Percentiles rank a stretch among this genome's conserved stretches.
These are phyloP conservation scores for Teleiodes luculella DNA, from an alignment of 2,888 invertebrate genomes.

Conservation along the genomic window DNA sequence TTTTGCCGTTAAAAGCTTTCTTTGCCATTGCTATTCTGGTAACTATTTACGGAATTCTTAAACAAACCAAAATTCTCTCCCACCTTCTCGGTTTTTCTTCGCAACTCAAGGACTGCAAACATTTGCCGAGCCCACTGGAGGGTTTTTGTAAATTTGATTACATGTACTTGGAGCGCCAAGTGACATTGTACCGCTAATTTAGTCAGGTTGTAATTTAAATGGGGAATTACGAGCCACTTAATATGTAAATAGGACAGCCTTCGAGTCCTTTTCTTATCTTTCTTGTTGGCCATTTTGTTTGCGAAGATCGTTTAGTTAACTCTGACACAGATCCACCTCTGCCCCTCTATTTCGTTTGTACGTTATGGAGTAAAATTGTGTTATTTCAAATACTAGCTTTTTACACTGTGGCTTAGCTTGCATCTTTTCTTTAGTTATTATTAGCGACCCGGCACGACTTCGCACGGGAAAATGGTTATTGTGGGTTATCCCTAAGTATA, in stretches of 20 bases:
- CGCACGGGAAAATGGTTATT: no score
- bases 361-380: not conserved
- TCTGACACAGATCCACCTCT: not conserved
- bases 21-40: no score
- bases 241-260: slow-evolving; percentile 8
- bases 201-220: slow-evolving; percentile 23
- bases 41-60: not conserved
- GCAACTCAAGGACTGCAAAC: slow-evolving; percentile 37
- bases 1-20: no score
- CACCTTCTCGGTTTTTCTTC: slow-evolving; percentile 17
- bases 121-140: slow-evolving; percentile 43
- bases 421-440: no score
- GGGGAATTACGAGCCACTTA: slow-evolving; percentile 14
- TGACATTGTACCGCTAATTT: slow-evolving; percentile 29
- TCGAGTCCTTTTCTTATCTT: slow-evolving; percentile 10
- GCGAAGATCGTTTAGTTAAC: not conserved
- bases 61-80: not conserved
- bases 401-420: no score
- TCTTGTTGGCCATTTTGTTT: slow-evolving; percentile 9
- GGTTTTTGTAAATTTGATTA: slow-evolving; percentile 48
- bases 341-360: not conserved
- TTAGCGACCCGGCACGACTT: no score
- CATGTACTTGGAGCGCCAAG: slow-evolving; percentile 24
- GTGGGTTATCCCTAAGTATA: no score
- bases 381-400: not conserved